phyloP scores from a whole-genome alignment of 1,140 invertebrate genomes.

The Metaphire vulgaris region DNA sequence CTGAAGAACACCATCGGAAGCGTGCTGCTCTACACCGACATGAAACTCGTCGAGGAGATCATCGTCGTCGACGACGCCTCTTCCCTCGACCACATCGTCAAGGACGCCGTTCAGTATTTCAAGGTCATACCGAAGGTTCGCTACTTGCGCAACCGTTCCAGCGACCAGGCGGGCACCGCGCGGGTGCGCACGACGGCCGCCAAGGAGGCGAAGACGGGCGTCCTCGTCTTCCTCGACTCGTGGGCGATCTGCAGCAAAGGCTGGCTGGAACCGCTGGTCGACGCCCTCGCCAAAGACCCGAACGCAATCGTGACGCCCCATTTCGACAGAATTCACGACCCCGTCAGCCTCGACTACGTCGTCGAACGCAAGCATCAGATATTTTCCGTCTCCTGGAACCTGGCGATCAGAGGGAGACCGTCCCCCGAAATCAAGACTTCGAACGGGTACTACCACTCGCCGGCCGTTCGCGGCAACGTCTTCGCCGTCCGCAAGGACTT shows the following conservation, averaged over 20 bases:
- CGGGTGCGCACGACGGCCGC: constrained; percentile 10
- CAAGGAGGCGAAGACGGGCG: constrained; percentile 12
- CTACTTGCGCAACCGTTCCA: not conserved
- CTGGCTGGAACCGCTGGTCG: constrained; percentile 27
- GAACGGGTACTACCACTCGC: not conserved
- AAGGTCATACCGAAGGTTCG: not conserved
- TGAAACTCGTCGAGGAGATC: constrained; percentile 24
- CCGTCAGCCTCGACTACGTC: constrained; percentile 25
- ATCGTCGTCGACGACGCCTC: constrained; percentile 29
- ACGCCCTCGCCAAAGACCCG: not conserved
- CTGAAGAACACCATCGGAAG: constrained; percentile 28
- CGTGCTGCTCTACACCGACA: constrained; percentile 9
- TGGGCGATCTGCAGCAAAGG: constrained; percentile 7
- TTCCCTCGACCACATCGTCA: constrained; percentile 20
- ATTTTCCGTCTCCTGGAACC: constrained; percentile 16
- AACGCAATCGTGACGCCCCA: constrained; percentile 25
- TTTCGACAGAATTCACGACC: constrained; percentile 26
- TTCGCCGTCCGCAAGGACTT: constrained; percentile 22
- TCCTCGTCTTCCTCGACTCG: constrained; percentile 24
- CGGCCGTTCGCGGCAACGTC: constrained; percentile 25
- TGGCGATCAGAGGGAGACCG: constrained; percentile 13
- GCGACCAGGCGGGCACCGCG: not conserved
- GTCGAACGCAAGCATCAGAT: constrained; percentile 3
- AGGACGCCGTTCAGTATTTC: constrained; percentile 16
- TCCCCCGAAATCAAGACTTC: not conserved